Base-by-base conservation (phyloP, 2,113 vertebrate species). In the Cynopterus brachyotis region DNA sequence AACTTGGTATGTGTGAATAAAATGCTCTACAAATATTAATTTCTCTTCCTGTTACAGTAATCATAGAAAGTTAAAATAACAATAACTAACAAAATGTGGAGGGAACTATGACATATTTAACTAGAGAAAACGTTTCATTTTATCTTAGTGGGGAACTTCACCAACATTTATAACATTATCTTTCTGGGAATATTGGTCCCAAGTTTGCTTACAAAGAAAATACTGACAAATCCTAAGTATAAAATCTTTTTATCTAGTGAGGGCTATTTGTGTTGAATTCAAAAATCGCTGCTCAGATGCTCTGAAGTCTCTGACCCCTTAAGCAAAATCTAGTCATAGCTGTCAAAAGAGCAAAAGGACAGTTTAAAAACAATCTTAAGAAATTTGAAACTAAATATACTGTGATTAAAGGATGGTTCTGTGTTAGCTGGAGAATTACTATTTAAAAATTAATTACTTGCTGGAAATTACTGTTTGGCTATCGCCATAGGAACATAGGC, bases 181-280 rank as follows among this genome's bases (percentile, higher is more conserved):
- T 64, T 76, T 28, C 45, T n/a, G 53, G 15, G 73, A 81, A 81
- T 62, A 60, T 7, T n/a, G 24, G 24, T 42, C 22, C 22, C 20
- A 90, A n/a, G 12, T 92, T 96, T 86, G n/a, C n/a, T 90, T 70
- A 83, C 5, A 42, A 53, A 78, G 53, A 91, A 84, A 82, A 45
- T 11, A 3, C 5, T 55, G 79, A 67, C 20, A 69, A 24, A 91
- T 12, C 9, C 28, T 89, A 50, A 91, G 70, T 57, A 50, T 30
- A 67, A 89, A 79, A 64, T 32, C 42, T 84, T 45, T 35, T 66
- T 80, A 53, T 62, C 28, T 22, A 75, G 9, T 16, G 50, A 89
- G 9, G 7, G 73, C 15, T 87, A 30, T 75, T 85, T 72, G 32
- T 91, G 28, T 53, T 72, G 75, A 59, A 35, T 78, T 59, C 12